Percentiles rank a stretch among this genome's conserved stretches.
Conservation (phyloP, 2,888 invertebrate species). For the Esperia sulphurella region DNA sequence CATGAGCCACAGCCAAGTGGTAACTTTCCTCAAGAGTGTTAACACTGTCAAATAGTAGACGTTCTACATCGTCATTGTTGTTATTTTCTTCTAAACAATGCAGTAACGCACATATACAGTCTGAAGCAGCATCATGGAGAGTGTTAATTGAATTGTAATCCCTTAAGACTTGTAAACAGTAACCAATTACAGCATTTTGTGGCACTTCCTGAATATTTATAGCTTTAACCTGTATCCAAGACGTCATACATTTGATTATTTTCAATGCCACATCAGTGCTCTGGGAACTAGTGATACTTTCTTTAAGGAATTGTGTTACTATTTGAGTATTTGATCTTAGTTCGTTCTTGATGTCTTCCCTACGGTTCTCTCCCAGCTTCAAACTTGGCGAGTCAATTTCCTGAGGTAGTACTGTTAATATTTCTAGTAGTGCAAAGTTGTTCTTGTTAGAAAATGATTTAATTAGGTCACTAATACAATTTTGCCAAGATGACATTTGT, state of each 20-base stretch:
- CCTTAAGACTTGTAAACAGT: conserved; percentile 84
- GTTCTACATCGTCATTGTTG: conserved; percentile 86
- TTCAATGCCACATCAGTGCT: conserved; percentile 85
- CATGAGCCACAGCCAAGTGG: conserved; percentile 93
- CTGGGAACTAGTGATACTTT: conserved; percentile 84
- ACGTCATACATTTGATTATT: conserved; percentile 91
- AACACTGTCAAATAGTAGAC: conserved; percentile 89
- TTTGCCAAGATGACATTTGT: conserved; percentile 96
- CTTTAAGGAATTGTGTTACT: conserved; percentile 88
- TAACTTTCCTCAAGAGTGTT: conserved; percentile 90
- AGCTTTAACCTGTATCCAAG: conserved; percentile 93
- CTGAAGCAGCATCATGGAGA: conserved; percentile 93
- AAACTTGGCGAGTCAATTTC: conserved; percentile 92
- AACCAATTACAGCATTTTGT: conserved; percentile 85
- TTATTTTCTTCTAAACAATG: conserved; percentile 89
- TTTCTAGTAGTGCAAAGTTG: conserved; percentile 92
- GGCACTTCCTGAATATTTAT: conserved; percentile 87
- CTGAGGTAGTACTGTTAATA: conserved; percentile 96
- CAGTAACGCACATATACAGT: conserved; percentile 92
- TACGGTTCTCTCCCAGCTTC: conserved; percentile 93
- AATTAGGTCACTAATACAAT: conserved; percentile 91
- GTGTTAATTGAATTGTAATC: conserved; percentile 80
- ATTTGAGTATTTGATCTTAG: conserved; percentile 86
- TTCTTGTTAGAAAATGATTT: conserved; percentile 85
- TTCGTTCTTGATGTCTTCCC: conserved; percentile 90